A percentile compares a stretch with the other conserved stretches of the same genome.
Conservation (phyloP, 2,888 invertebrate genomes). For the Harpagoxenus sublaevis region DNA sequence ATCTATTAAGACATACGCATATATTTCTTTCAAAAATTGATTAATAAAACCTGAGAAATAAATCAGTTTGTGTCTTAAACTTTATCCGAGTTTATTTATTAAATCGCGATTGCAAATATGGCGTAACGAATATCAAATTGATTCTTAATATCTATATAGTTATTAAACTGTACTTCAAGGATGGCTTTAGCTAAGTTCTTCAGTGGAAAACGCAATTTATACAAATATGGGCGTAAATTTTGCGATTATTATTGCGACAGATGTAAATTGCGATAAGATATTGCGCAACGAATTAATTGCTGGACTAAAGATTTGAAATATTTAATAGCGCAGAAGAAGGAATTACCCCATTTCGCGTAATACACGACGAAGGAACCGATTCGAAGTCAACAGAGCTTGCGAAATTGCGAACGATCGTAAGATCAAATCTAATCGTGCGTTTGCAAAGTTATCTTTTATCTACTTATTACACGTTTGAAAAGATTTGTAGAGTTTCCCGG, state of each 20-base stretch:
- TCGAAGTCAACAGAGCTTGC: not conserved
- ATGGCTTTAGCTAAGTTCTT: not conserved
- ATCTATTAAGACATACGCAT: not conserved
- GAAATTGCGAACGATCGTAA: not conserved
- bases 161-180: not conserved
- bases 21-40: not conserved
- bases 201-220: not conserved
- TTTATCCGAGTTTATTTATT: not conserved
- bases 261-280: conserved; percentile 5
- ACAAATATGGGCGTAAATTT: not conserved
- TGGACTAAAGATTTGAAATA: not conserved
- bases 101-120: not conserved
- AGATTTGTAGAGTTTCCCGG: not conserved
- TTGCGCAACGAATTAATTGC: conserved; percentile 35
- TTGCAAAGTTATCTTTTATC: not conserved
- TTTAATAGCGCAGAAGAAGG: not conserved
- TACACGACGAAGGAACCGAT: not conserved
- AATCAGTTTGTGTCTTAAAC: not conserved
- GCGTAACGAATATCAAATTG: not conserved
- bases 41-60: not conserved
- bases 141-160: not conserved
- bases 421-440: not conserved
- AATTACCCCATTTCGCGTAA: not conserved
- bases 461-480: not conserved
- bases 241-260: conserved; percentile 50